Percentiles rank a stretch among this genome's conserved stretches.
These are phyloP conservation scores for Ataeniobius toweri DNA, from an alignment of 2,797 vertebrate species.

Conservation along the genomic window DNA sequence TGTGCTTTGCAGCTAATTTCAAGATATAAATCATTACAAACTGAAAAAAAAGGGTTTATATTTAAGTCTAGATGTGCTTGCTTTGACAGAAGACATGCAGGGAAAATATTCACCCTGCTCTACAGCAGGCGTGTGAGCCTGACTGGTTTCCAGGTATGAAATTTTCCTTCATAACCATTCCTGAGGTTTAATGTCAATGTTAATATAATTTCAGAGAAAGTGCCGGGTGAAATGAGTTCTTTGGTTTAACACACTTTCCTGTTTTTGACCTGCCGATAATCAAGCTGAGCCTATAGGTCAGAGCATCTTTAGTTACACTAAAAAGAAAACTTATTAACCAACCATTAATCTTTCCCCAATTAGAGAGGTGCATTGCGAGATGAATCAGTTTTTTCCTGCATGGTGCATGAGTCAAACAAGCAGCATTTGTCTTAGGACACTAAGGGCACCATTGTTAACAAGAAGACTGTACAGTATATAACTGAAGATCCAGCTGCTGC, in stretches of 20 bases:
- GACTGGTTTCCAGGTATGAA: not conserved
- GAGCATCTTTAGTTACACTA: not conserved
- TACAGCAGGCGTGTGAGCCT: not conserved
- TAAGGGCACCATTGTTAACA: conserved; percentile 69
- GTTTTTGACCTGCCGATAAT: not conserved
- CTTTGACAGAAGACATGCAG: not conserved
- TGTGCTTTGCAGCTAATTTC: not conserved
- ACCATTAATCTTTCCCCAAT: conserved; percentile 9
- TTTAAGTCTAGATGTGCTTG: not conserved
- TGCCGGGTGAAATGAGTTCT: not conserved
- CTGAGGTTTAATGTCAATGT: not conserved
- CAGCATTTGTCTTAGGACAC: conserved; percentile 67
- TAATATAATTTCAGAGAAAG: not conserved
- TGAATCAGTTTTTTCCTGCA: conserved; percentile 32
- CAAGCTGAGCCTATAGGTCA: not conserved
- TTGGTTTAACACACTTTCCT: not conserved
- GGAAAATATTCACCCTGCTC: not conserved
- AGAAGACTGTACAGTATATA: conserved; percentile 47
- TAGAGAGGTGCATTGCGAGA: conserved; percentile 6
- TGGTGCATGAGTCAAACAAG: conserved; percentile 67
- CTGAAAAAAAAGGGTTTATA: not conserved
- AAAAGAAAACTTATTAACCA: not conserved
- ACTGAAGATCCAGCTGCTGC: conserved; percentile 64
- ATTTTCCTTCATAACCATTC: not conserved
- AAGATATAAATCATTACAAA: not conserved